Base-by-base conservation (phyloP, 2,888 invertebrate species). In the Podotricha telesiphe region DNA sequence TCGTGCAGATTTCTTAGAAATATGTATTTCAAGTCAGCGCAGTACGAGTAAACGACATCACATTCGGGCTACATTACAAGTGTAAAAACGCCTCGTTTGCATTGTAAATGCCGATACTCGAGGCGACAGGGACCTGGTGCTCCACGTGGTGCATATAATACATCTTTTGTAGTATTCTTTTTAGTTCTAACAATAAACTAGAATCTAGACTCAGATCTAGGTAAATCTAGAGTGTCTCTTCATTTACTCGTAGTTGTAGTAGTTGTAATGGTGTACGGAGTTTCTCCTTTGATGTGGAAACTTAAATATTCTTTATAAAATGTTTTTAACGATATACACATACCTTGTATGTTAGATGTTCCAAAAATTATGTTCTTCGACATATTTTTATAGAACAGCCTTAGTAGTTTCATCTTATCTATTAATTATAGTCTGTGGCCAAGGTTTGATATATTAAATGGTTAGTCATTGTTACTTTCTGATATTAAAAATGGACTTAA, bases 61-160 rank as follows among this genome's bases (percentile, higher is more conserved):
- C 65, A 70, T 68, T 65, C 65, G 61, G 55, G 61, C 65, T 58
- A 66, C 68, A 71, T 71, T 68, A 71, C 61, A 62, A 67, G 56
- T 71, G 50, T 68, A 71, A 71, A 68, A 71, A 71, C 61, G 56
- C 58, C 68, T 65, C 71, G 68, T 71, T 71, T 71, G 71, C 68
- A 68, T 71, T 68, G 58, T 71, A 71, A 71, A 71, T 71, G 61
- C 68, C 65, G 65, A 68, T 71, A 65, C 51, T 67, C 66, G 51
- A 67, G 51, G 28, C 59, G 28, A 8, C 19, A 11, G 5, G 7
- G 19, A 15, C 15, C 62, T 50, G 48, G 34, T 37, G 62, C 37
- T 37, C 3, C 48, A 62, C 37, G 4, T 34, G 17, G n/a, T 59
- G 22, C 34, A 37, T 15, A 34, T 22, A 34, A 61, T 42, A 8